Conservation (phyloP, 2,113 vertebrate species). For the Gadus macrocephalus region DNA sequence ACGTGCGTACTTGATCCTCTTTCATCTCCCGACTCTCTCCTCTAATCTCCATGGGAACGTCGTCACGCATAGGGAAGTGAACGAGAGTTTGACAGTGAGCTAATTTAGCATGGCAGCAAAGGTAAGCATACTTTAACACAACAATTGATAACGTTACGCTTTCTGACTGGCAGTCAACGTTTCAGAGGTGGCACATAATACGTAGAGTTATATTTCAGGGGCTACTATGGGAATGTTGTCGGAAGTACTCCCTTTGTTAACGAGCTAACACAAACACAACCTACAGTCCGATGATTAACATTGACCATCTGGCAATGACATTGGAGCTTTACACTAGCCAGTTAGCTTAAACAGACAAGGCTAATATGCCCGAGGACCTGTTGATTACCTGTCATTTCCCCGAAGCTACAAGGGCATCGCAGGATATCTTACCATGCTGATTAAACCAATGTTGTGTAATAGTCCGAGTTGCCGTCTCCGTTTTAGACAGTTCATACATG, state of each 20-base stretch:
- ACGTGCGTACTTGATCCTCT: constrained; percentile 39
- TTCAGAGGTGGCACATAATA: neutral
- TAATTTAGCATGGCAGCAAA: constrained; percentile 74
- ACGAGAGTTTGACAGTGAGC: constrained; percentile 35
- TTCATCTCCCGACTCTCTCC: constrained; percentile 37
- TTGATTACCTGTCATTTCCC: neutral
- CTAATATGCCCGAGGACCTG: neutral
- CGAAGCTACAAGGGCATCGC: too few relatives aligned
- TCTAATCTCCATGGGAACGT: constrained; percentile 59
- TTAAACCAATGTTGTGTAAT: neutral
- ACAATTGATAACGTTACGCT: too few relatives aligned
- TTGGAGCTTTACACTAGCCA: constrained; percentile 36
- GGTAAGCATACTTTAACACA: constrained; percentile 59
- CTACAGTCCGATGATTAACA: constrained; percentile 30
- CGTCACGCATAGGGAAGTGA: constrained; percentile 55
- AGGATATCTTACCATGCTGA: too few relatives aligned
- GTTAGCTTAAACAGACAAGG: constrained; percentile 8
- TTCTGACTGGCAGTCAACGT: too few relatives aligned
- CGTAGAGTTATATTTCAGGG: neutral
- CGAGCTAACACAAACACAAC: neutral
- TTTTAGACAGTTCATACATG: neutral
- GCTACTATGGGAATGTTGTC: neutral
- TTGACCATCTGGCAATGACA: constrained; percentile 40
- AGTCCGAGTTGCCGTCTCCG: neutral
- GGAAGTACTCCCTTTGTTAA: constrained; percentile 4